Percentiles rank a stretch among this genome's conserved stretches.
phyloP scores from a whole-genome alignment of 2,113 vertebrate species.

The Equus przewalskii region DNA sequence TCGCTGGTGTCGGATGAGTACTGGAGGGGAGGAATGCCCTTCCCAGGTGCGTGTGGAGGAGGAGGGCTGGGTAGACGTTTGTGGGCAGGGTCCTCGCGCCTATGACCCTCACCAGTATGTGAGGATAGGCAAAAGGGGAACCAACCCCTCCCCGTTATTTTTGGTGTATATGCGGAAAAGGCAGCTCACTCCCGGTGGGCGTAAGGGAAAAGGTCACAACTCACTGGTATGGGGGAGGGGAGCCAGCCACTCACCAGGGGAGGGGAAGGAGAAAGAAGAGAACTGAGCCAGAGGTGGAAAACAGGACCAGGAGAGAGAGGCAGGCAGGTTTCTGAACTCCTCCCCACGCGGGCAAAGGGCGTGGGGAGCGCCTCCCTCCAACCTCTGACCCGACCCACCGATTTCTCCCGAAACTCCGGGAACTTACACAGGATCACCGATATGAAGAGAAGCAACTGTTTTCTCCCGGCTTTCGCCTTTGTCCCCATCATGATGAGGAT shows the following conservation, averaged over 20 bases:
- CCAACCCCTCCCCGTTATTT: too few relatives aligned
- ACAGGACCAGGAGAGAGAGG: background rate
- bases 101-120: background rate
- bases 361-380: slow-evolving; percentile 13
- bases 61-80: background rate
- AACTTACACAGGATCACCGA: slow-evolving; percentile 74
- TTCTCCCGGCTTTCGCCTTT: background rate
- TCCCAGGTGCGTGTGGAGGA: background rate
- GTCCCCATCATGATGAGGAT: slow-evolving; percentile 13
- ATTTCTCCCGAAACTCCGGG: background rate
- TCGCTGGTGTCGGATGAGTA: background rate
- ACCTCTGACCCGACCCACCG: background rate
- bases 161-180: background rate
- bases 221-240: background rate
- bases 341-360: slow-evolving; percentile 19
- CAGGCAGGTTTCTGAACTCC: background rate
- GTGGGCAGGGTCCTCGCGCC: background rate
- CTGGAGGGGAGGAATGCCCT: background rate
- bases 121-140: background rate
- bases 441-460: slow-evolving; percentile 22
- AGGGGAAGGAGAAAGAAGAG: background rate
- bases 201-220: background rate
- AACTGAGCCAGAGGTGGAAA: background rate
- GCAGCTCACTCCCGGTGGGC: background rate
- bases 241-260: background rate